Evolutionary conservation across 2,113 vertebrate genomes (phyloP), one percentile per base, ranked within the genome.

Genomic region (Otocyon megalotis): DNA sequence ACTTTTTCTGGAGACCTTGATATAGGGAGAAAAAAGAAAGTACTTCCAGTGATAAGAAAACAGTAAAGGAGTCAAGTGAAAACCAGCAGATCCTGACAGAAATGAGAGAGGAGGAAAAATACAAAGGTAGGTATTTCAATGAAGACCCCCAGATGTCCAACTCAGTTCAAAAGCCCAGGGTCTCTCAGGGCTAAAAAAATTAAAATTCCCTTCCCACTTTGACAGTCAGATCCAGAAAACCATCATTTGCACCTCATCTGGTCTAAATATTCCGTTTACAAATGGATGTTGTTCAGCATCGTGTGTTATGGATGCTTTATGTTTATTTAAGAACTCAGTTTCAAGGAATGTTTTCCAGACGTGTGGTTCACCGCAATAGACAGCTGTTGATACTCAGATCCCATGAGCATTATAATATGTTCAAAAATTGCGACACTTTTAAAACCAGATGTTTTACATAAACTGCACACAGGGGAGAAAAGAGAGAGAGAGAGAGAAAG

Each of bases 401-500:
- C 99, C 99, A 98, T 98, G 98, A 99, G 99, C 98, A 98, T 99
- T 99, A 98, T 98, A 99, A 99, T 99, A 99, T 98, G 98, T 98
- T 99, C 99, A 98, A 99, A 99, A 99, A 99, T 99, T 99, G 98
- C 98, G 98, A 98, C 99, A 99, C 99, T 99, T 99, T 98, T 96
- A 96, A 99, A 99, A 99, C 99, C 99, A 99, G 99, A 99, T 99
- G 99, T 99, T 98, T 98, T 98, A 97, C 98, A 99, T 98, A 99
- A 98, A 97, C 98, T 97, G 98, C 97, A 97, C 97, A 93, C 50
- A 14, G 76, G 69, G 94, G 82, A 85, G 35, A 32, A 81, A 60
- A 76, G 76, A 76, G 35, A 30, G n/a, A 32, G 48, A 96, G 97
- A 97, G 32, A 53, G 53, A 80, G 81, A 56, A 20, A 37, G 89